Conservation (phyloP, 2,888 invertebrate genomes). For the Pinctada fucata region DNA sequence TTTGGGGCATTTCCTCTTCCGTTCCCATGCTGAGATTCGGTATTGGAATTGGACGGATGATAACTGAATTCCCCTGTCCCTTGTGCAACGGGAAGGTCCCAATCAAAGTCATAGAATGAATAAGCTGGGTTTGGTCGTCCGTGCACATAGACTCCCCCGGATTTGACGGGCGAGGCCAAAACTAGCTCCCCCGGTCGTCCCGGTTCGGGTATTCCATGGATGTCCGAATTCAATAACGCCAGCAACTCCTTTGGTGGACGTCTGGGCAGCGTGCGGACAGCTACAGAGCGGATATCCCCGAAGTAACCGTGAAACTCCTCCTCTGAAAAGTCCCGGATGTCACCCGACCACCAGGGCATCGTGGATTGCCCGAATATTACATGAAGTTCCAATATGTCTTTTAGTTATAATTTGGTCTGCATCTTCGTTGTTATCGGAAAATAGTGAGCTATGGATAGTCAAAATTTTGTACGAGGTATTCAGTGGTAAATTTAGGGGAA, state of each 20-base stretch:
- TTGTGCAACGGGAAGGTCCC: conserved; percentile 6
- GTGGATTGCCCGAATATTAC: neutral
- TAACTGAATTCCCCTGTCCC: conserved; percentile 14
- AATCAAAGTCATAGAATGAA: conserved; percentile 8
- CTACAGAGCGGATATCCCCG: conserved; percentile 24
- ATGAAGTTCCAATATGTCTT: too few relatives aligned
- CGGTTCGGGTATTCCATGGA: neutral
- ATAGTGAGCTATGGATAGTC: too few relatives aligned
- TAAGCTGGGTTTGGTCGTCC: neutral
- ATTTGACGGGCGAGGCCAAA: neutral
- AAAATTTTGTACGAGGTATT: too few relatives aligned
- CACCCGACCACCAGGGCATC: conserved; percentile 34
- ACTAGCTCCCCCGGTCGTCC: neutral
- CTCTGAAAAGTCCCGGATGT: conserved; percentile 26
- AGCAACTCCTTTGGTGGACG: conserved; percentile 21
- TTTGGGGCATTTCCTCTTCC: conserved; percentile 7
- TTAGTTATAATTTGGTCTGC: too few relatives aligned
- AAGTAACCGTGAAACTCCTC: conserved; percentile 33
- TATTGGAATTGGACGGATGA: neutral
- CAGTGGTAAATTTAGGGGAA: too few relatives aligned
- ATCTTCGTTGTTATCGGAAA: too few relatives aligned
- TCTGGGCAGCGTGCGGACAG: conserved; percentile 22
- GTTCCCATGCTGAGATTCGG: conserved; percentile 8
- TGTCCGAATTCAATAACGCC: neutral
- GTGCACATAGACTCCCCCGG: neutral